Conservation (phyloP, 2,888 invertebrate genomes). For the Hypercompe scribonia region DNA sequence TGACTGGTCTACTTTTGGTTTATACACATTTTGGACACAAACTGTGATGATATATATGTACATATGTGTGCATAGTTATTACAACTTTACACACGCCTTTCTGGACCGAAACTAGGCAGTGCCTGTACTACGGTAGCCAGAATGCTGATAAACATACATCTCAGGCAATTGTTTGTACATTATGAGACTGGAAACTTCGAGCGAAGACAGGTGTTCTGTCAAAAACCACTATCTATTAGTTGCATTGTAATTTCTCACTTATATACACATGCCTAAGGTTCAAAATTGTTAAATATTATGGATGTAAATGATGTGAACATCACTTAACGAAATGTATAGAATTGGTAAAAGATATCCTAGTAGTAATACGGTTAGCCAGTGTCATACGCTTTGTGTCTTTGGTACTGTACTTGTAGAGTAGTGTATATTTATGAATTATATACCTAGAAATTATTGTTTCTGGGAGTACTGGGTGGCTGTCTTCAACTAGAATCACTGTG, state of each 20-base stretch:
- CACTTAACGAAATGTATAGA: slow-evolving; percentile 29
- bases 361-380: slow-evolving; percentile 36
- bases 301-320: slow-evolving; percentile 18
- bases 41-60: too few species aligned
- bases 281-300: background rate
- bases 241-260: background rate
- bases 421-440: slow-evolving; percentile 38
- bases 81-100: too few species aligned
- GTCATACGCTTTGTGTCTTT: slow-evolving; percentile 45
- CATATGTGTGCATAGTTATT: too few species aligned
- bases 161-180: too few species aligned
- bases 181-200: too few species aligned
- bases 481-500: background rate
- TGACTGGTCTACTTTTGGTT: too few species aligned
- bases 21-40: too few species aligned
- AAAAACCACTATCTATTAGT: background rate
- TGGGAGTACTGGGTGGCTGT: slow-evolving; percentile 45
- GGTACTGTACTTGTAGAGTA: slow-evolving; percentile 29
- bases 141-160: too few species aligned
- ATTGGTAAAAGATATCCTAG: slow-evolving; percentile 45
- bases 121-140: too few species aligned
- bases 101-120: too few species aligned
- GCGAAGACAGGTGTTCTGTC: too few species aligned
- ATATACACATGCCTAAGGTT: background rate
- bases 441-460: slow-evolving; percentile 31